phyloP scores from a whole-genome alignment of 1,140 invertebrate genomes.

The Archivesica marissinica region DNA sequence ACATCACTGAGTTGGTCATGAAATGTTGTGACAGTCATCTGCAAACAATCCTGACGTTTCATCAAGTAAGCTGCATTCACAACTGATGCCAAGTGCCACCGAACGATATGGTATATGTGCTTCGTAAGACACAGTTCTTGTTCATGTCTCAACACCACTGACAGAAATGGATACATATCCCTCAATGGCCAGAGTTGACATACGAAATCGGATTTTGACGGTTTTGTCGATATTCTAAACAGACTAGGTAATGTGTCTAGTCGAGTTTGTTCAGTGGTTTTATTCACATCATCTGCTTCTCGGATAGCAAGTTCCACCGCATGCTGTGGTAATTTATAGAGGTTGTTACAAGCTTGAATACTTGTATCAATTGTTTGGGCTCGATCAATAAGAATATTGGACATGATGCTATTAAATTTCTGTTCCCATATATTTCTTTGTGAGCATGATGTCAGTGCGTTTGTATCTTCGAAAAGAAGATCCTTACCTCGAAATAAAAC shows the following conservation, averaged over 20 bases:
- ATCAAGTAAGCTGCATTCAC: conserved; percentile 22
- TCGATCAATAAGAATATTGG: neutral
- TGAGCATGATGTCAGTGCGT: neutral
- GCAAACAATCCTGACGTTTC: conserved; percentile 31
- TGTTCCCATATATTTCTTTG: neutral
- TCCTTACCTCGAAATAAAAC: neutral
- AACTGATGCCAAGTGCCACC: conserved; percentile 35
- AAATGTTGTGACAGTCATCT: conserved; percentile 24
- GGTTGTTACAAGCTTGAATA: neutral
- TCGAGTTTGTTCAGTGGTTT: neutral
- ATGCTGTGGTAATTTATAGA: neutral
- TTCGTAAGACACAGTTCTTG: neutral
- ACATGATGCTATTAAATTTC: conserved; percentile 10
- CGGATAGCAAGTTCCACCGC: conserved; percentile 4
- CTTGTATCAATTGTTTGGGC: neutral
- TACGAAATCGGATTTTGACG: conserved; percentile 11
- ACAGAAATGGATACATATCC: neutral
- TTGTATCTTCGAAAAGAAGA: neutral
- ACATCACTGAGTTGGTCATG: neutral
- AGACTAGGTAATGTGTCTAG: neutral
- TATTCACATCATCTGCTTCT: neutral
- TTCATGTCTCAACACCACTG: neutral
- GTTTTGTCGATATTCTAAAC: conserved; percentile 4
- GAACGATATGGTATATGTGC: conserved; percentile 23
- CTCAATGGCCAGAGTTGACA: neutral